Evolutionary conservation across 2,113 vertebrate species (phyloP), one percentile per base, ranked within the genome.

Genomic region (Platysteira castanea): DNA sequence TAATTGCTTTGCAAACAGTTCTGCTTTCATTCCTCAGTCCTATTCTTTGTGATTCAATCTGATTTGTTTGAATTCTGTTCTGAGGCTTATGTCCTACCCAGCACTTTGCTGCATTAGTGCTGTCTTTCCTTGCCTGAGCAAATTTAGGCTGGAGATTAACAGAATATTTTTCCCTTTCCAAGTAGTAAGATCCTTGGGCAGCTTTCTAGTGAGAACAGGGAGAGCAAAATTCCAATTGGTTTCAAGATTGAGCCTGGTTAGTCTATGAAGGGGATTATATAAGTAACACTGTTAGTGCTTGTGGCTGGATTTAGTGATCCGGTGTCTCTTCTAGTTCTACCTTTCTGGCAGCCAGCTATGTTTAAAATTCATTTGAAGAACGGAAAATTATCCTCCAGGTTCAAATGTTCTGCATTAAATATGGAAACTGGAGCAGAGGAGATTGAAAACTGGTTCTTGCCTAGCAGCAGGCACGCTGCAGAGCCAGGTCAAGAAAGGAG

Each of bases 141-240:
- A 90, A 89, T 93, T 87, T 84, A 92, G 76, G 56, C 50, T 75
- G 64, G 59, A 71, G 42, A 80, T 52, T 74, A 92, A 59, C 56
- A 90, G 60, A 89, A 31, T 93, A 39, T 70, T 81, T 95, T 82
- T 95, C 90, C 64, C 70, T 95, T 96, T 95, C 60, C 37, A 65
- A 92, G 56, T 42, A 90, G 42, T 89, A 63, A 41, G 68, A 88
- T 92, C 59, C 39, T 88, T 15, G 12, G 85, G 56, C 52, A 93
- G 35, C 73, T 89, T 90, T 84, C 52, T 81, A 56, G 52, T 75
- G 76, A 49, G 59, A 84, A 78, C 10, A 86, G 39, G 17, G 69
- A 87, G 42, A 91, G 39, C 24, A 84, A 82, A 94, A 50, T 42
- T 56, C 47, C 2, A 8, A 21, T 3, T 81, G 69, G 17, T 87